Conservation (phyloP, 2,888 invertebrate species). For the Nowickia ferox region DNA sequence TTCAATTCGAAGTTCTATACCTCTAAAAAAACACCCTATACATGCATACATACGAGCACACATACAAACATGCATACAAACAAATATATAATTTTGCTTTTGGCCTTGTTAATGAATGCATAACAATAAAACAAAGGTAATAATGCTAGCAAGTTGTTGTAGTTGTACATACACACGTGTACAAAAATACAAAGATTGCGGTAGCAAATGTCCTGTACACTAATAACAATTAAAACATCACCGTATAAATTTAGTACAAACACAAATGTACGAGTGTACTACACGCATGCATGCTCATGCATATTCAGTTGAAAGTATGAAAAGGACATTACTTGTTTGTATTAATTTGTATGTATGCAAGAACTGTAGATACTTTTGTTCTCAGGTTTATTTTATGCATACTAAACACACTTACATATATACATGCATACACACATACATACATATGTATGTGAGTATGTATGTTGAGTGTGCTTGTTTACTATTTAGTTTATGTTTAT, state of each 20-base stretch:
- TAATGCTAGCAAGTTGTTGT: conserved; percentile 50
- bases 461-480: background rate
- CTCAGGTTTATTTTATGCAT: background rate
- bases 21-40: too few relatives aligned
- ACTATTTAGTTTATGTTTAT: conserved; percentile 43
- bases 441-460: background rate
- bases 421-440: background rate
- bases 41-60: too few relatives aligned
- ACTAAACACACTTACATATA: background rate
- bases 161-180: background rate
- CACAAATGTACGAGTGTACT: background rate
- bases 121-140: conserved; percentile 70
- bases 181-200: background rate
- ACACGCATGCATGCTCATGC: background rate
- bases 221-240: conserved; percentile 62
- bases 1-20: too few relatives aligned
- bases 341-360: conserved; percentile 19
- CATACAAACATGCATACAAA: background rate
- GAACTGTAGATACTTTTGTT: background rate
- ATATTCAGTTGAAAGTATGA: background rate
- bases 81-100: conserved; percentile 22
- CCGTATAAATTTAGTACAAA: background rate
- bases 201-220: conserved; percentile 44
- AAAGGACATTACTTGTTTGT: conserved; percentile 31
- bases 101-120: conserved; percentile 66